phyloP scores from a whole-genome alignment of 1,140 invertebrate species.

The Drosophila ironensis region DNA sequence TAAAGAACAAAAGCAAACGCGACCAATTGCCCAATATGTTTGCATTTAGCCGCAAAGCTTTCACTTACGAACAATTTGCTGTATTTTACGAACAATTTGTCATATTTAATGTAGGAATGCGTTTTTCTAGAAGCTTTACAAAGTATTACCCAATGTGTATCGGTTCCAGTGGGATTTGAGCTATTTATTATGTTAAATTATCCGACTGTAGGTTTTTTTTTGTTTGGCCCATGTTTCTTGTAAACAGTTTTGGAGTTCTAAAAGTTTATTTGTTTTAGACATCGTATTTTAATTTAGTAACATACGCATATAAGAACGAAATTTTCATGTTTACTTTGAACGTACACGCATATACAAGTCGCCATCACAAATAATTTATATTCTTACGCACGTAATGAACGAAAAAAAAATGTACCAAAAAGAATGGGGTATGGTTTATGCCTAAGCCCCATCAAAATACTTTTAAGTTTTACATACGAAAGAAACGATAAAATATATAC shows the following conservation, averaged over 20 bases:
- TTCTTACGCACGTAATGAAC: no score
- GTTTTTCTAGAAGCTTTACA: conserved; percentile 47
- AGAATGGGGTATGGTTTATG: not conserved
- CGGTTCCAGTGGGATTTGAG: conserved; percentile 54
- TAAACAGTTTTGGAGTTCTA: conserved; percentile 32
- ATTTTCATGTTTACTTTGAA: no score
- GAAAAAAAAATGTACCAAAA: conserved; percentile 9
- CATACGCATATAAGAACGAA: no score
- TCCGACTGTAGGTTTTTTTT: conserved; percentile 32
- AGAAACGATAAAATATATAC: no score
- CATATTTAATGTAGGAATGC: conserved; percentile 18
- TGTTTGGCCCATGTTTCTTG: conserved; percentile 41
- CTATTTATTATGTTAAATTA: conserved; percentile 44
- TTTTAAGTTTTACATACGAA: no score
- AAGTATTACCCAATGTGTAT: conserved; percentile 56
- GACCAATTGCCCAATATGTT: conserved; percentile 45
- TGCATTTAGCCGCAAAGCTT: conserved; percentile 61
- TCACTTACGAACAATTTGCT: conserved; percentile 21
- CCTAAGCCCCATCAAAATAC: no score
- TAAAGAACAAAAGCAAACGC: conserved; percentile 19
- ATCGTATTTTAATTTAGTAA: no score
- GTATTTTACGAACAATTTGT: not conserved
- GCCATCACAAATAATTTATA: no score
- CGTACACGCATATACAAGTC: no score
- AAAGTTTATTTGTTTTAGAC: not conserved